Conservation (phyloP, 2,797 vertebrate species). For the Spheniscus humboldti region DNA sequence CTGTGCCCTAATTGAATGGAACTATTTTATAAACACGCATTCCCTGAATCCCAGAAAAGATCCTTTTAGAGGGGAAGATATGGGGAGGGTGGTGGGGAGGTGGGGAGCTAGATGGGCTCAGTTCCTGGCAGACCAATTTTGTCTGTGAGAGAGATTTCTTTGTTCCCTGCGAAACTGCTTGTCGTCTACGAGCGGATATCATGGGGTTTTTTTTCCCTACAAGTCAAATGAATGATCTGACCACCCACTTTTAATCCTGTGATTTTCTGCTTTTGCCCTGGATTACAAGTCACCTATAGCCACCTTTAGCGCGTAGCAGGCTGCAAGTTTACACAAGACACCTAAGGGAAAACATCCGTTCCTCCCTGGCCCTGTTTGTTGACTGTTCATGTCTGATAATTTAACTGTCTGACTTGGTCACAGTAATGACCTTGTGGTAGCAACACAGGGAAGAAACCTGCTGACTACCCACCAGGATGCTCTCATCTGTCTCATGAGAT, state of each 20-base stretch:
- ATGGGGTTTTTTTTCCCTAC: neutral
- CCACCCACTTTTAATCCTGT: conserved; percentile 55
- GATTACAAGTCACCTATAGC: conserved; percentile 51
- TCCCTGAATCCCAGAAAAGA: conserved; percentile 71
- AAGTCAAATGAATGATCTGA: conserved; percentile 58
- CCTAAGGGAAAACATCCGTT: neutral
- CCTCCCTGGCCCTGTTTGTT: neutral
- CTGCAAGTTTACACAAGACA: conserved; percentile 5
- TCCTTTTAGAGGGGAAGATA: conserved; percentile 66
- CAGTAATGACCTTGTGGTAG: neutral
- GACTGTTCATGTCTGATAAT: neutral
- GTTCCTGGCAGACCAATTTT: conserved; percentile 59
- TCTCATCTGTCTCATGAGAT: neutral
- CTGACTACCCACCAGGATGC: neutral
- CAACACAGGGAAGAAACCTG: neutral
- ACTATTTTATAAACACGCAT: conserved; percentile 71
- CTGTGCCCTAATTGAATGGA: conserved; percentile 71
- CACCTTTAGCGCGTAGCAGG: neutral
- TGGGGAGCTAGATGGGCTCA: conserved; percentile 64
- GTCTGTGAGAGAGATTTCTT: conserved; percentile 51
- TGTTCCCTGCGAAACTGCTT: conserved; percentile 57
- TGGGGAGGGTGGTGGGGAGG: conserved; percentile 68
- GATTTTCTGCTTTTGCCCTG: conserved; percentile 48
- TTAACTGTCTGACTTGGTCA: neutral
- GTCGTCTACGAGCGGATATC: neutral